Percentiles rank a stretch among this genome's conserved stretches.
Conservation (phyloP, 2,888 invertebrate genomes). For the Plebejus anna region DNA sequence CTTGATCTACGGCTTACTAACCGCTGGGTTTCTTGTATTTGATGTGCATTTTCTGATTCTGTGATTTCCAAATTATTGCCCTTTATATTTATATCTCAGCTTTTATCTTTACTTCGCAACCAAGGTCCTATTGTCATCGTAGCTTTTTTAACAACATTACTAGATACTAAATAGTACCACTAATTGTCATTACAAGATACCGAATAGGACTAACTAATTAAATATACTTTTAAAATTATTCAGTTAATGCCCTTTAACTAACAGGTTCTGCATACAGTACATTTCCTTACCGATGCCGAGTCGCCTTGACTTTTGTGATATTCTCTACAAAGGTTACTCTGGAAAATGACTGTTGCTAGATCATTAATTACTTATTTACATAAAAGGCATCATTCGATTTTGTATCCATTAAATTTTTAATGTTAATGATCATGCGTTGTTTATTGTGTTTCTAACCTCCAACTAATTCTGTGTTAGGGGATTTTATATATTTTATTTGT, state of each 20-base stretch:
- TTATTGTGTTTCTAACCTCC: conserved; percentile 13
- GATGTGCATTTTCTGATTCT: conserved; percentile 32
- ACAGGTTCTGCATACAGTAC: not conserved
- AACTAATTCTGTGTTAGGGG: not conserved
- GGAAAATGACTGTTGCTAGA: conserved; percentile 14
- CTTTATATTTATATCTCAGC: too few relatives aligned
- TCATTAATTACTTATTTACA: conserved; percentile 17
- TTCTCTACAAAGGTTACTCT: conserved; percentile 21
- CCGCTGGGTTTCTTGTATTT: conserved; percentile 38
- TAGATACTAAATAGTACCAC: too few relatives aligned
- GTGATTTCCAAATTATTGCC: too few relatives aligned
- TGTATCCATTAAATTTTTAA: conserved; percentile 2
- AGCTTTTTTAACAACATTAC: too few relatives aligned
- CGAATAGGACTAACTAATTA: too few relatives aligned
- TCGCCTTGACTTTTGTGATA: conserved; percentile 23
- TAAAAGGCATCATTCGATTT: conserved; percentile 18
- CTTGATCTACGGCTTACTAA: conserved; percentile 58
- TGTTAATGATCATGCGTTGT: not conserved
- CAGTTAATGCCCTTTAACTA: not conserved
- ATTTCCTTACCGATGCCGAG: not conserved
- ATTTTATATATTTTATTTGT: not conserved
- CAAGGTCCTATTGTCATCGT: too few relatives aligned
- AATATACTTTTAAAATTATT: not conserved
- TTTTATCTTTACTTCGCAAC: too few relatives aligned
- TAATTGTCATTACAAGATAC: too few relatives aligned